A percentile compares a stretch with the other conserved stretches of the same genome.
These are phyloP conservation scores for Aplysina aerophoba DNA, from an alignment of 37 sponge, comb jelly and placozoan genomes.

Conservation along the genomic window DNA sequence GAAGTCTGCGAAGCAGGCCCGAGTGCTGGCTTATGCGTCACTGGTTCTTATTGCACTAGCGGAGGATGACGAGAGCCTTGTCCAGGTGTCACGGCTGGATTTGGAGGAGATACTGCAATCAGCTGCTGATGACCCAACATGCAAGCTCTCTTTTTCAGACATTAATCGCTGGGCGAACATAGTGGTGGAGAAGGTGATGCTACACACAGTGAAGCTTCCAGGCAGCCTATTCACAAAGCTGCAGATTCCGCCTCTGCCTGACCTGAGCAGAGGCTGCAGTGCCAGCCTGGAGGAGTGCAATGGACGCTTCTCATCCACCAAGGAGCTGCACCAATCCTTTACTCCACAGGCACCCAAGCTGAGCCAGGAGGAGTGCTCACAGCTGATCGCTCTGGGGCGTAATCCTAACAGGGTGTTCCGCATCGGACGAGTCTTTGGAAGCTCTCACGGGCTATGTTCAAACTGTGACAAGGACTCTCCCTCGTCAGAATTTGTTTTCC, in stretches of 20 bases:
- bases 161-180: constrained; percentile 67
- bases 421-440: constrained; percentile 70
- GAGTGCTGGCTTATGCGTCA: constrained; percentile 65
- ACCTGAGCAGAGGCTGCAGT: constrained; percentile 8
- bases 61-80: constrained; percentile 58
- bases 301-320: background rate
- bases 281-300: background rate
- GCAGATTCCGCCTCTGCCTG: constrained; percentile 11
- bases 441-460: constrained; percentile 69
- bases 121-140: constrained; percentile 41
- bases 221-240: background rate
- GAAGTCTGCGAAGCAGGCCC: constrained; percentile 35
- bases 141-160: constrained; percentile 43
- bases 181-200: constrained; percentile 66
- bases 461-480: constrained; percentile 77
- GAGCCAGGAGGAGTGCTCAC: constrained; percentile 19
- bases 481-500: constrained; percentile 81
- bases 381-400: constrained; percentile 57
- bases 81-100: constrained; percentile 32
- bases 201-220: constrained; percentile 55
- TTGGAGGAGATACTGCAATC: constrained; percentile 21
- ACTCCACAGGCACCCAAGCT: constrained; percentile 49
- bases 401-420: constrained; percentile 54
- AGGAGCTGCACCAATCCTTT: background rate
- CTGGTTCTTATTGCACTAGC: constrained; percentile 61